A percentile compares a stretch with the other conserved stretches of the same genome.
These are phyloP conservation scores for Tillus elongatus DNA, from an alignment of 2,888 invertebrate species.

Conservation along the genomic window DNA sequence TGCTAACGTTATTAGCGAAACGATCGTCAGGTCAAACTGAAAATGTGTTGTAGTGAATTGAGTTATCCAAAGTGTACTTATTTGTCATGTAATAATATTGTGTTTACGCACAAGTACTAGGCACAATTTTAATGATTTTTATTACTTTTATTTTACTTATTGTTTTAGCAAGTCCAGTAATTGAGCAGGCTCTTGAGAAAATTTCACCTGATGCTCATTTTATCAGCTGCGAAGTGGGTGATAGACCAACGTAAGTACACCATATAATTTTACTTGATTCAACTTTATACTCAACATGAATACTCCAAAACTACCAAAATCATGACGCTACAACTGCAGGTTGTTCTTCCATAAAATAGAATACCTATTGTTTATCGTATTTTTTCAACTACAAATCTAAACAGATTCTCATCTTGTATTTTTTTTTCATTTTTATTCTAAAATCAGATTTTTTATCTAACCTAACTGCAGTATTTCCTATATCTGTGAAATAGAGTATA, in stretches of 20 bases:
- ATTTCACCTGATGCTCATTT: conserved; percentile 57
- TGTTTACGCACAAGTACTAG: no score
- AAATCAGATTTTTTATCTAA: no score
- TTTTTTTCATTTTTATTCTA: no score
- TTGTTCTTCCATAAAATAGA: background rate
- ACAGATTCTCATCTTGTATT: no score
- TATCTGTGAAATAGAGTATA: no score
- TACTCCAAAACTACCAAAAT: background rate
- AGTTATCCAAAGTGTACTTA: conserved; percentile 1
- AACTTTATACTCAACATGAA: background rate
- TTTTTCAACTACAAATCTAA: no score
- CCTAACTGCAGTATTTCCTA: no score
- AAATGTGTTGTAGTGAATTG: background rate
- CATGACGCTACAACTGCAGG: background rate
- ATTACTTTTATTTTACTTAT: conserved; percentile 10
- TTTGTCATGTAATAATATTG: background rate
- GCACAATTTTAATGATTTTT: background rate
- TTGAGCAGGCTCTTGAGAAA: conserved; percentile 56
- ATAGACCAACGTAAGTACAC: conserved; percentile 58
- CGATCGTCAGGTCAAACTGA: no score
- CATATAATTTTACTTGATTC: conserved; percentile 6
- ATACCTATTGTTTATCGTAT: no score
- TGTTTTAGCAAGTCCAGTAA: conserved; percentile 63
- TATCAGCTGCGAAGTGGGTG: conserved; percentile 70
- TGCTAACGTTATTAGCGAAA: no score